Base-by-base conservation (phyloP, 2,113 vertebrate genomes). In the Oenanthe melanoleuca region DNA sequence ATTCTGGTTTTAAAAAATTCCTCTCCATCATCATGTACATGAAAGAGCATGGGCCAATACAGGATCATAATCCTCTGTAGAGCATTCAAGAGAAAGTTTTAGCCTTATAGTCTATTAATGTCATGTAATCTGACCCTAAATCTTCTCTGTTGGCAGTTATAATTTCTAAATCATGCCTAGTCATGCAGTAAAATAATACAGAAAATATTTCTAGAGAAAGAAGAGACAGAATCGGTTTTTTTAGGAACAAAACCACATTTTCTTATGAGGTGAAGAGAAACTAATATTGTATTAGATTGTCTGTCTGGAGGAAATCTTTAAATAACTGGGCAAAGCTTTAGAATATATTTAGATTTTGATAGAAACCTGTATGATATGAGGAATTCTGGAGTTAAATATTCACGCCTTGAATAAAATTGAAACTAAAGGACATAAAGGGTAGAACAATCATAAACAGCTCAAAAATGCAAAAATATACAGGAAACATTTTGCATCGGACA, bases 401-500 rank as follows among this genome's bases (percentile, higher is more conserved):
- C 8, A 17, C 55, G 34, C 2, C 5, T 67, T 33, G 15, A 55
- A 21, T 88, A 69, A 73, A 80, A 93, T 9, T 47, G 8, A 80
- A 87, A 50, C 18, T 8, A n/a, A 52, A 19, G 21, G 21, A 49
- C 2, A 34, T 59, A 8, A 64, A 60, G 5, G 4, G 11, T 45
- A 65, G 16, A 69, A 50, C 4, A 73, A 42, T 21, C 19, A 56
- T 11, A n/a, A 50, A 64, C 2, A 21, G 10, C 37, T 67, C 2
- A 44, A 56, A 83, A 75, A 7, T 19, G 25, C 29, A 53, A 70
- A 65, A 52, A 7, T 40, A 42, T 22, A 19, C 8, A 42, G 14
- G 15, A 86, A 60, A 60, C 4, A 52, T 40, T 83, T 65, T 74
- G 1, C 3, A 22, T 45, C 0, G 0, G 11, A 24, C 0, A 81